Evolutionary conservation across 2,797 vertebrate genomes (phyloP), one percentile per base, ranked within the genome.

Genomic region (Sebastes glaucus): DNA sequence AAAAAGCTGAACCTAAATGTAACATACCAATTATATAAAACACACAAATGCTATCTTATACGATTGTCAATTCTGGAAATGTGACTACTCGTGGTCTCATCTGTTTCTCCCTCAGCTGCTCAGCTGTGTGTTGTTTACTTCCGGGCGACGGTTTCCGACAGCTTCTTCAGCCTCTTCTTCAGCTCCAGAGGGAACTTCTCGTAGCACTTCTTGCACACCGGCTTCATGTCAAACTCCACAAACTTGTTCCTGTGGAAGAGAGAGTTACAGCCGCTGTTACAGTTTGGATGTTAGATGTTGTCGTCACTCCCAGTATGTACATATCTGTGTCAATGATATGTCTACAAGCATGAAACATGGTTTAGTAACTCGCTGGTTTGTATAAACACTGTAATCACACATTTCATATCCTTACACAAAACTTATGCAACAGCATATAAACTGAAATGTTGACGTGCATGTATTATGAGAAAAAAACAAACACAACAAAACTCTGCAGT

Each of bases 141-240:
- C 79, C 97, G 97, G 77, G 96, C 97, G 78, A 97, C 89, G 18
- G 97, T 97, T 94, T 99, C 98, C 11, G 98, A 97, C 84, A 99
- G 93, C 94, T 99, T 99, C 96, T 99, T 99, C 91, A 99, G 97
- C 88, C 99, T 97, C 94, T 99, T 99, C 96, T 99, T 99, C 87
- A 99, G 96, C 94, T 99, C 99, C 95, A 99, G 80, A 5, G 99
- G 99, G 92, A 99, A 99, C 87, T 99, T 99, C 95, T 99, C 98
- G 0, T 99, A 99, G 92, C 99, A 99, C 90, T 99, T 99, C 96
- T 99, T 99, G 88, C 98, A 99, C 87, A 99, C 98, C 14, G 98
- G 99, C 87, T 99, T 99, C 99, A 99, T 99, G 94, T 99, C 99
- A 94, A 99, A 99, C 94, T 99, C 99, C 94, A 99, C 99, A 94